These are phyloP conservation scores for Drosophila ficusphila DNA, from an alignment of 1,140 invertebrate species.

Conservation along the genomic window DNA sequence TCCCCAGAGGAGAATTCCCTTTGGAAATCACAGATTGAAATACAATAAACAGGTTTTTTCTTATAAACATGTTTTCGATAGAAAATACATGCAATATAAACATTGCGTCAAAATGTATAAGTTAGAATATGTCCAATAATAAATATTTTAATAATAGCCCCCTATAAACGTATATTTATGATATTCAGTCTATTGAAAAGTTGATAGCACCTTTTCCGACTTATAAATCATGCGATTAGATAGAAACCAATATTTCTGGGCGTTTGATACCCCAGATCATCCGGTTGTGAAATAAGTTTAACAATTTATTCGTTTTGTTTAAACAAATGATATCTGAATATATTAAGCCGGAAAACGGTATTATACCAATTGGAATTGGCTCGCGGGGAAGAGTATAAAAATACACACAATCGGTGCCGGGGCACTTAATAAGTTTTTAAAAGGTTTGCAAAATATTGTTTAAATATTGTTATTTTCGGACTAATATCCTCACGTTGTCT, in stretches of 20 bases:
- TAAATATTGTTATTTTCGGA: slow-evolving; percentile 76
- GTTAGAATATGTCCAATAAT: slow-evolving; percentile 13
- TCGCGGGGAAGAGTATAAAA: slow-evolving; percentile 29
- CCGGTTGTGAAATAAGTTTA: slow-evolving; percentile 24
- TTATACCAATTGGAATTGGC: background rate
- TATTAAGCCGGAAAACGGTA: slow-evolving; percentile 18
- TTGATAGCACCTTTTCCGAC: slow-evolving; percentile 7
- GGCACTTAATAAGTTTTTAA: slow-evolving; percentile 71
- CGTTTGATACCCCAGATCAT: slow-evolving; percentile 8
- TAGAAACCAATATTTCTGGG: slow-evolving; percentile 13
- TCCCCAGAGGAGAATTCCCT: background rate
- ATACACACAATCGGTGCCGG: slow-evolving; percentile 21
- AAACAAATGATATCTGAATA: background rate
- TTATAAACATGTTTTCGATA: background rate
- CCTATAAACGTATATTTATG: slow-evolving; percentile 10
- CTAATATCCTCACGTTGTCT: slow-evolving; percentile 64
- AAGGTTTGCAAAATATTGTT: slow-evolving; percentile 76
- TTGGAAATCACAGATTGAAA: background rate
- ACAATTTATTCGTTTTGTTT: background rate
- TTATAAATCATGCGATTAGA: slow-evolving; percentile 48
- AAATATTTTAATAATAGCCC: slow-evolving; percentile 7
- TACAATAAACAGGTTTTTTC: background rate
- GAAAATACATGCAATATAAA: background rate
- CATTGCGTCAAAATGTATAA: background rate
- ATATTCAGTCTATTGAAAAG: slow-evolving; percentile 12